Conservation (phyloP, 2,797 vertebrate genomes). For the Sciurus carolinensis region DNA sequence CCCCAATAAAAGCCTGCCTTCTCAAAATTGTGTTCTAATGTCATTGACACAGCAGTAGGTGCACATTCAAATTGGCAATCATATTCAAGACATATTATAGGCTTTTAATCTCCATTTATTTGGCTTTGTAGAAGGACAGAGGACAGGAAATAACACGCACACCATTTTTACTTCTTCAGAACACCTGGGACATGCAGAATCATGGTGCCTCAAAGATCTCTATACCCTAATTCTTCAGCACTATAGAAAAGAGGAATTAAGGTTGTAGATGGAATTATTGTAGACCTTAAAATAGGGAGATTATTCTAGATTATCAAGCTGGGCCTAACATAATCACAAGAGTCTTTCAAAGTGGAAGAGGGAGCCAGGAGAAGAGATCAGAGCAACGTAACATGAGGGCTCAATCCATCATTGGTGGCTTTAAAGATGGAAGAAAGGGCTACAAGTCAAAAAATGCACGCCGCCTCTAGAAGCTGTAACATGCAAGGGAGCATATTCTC, state of each 20-base stretch:
- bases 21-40: slow-evolving; percentile 13
- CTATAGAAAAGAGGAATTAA: slow-evolving; percentile 15
- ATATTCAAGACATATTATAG: background rate
- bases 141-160: background rate
- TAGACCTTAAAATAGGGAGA: background rate
- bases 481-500: background rate
- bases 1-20: slow-evolving; percentile 43
- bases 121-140: background rate
- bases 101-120: slow-evolving; percentile 21
- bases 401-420: background rate
- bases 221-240: background rate
- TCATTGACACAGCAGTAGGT: background rate
- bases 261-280: slow-evolving; percentile 16
- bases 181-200: background rate
- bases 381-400: background rate
- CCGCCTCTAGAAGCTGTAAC: background rate
- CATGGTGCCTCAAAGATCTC: background rate
- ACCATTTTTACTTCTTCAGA: slow-evolving; percentile 17
- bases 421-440: slow-evolving; percentile 40
- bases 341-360: slow-evolving; percentile 39
- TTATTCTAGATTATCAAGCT: slow-evolving; percentile 28
- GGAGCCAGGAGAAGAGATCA: background rate
- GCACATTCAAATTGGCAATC: background rate
- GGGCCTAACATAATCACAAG: background rate
- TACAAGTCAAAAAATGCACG: background rate